These are phyloP conservation scores for Augochlora pura DNA, from an alignment of 1,140 invertebrate genomes.

Conservation along the genomic window DNA sequence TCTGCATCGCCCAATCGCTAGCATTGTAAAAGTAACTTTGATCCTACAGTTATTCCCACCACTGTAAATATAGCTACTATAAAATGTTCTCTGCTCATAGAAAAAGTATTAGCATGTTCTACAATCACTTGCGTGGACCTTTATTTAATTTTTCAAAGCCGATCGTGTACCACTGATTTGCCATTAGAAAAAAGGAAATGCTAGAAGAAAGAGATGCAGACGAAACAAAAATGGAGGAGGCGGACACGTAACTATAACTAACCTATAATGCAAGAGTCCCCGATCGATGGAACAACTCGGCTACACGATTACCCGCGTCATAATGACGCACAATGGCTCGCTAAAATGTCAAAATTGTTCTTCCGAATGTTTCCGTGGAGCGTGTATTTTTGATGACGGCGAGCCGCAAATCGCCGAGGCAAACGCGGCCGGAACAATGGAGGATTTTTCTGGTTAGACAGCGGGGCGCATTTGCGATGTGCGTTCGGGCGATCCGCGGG, in stretches of 20 bases:
- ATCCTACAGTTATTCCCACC: no score
- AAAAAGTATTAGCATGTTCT: background rate
- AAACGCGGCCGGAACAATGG: conserved; percentile 19
- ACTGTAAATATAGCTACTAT: no score
- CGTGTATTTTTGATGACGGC: background rate
- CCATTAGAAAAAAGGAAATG: background rate
- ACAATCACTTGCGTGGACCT: no score
- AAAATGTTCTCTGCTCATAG: no score
- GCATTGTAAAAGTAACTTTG: no score
- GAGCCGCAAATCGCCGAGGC: conserved; percentile 12
- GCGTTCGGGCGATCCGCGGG: background rate
- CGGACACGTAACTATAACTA: background rate
- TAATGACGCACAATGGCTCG: background rate
- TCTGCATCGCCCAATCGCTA: no score
- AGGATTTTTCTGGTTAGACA: background rate
- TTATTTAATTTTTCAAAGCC: background rate
- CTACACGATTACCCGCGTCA: conserved; percentile 11
- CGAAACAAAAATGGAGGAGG: background rate
- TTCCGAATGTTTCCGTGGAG: background rate
- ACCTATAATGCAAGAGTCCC: background rate
- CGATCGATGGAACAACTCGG: background rate
- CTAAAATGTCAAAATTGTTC: conserved; percentile 12
- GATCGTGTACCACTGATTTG: background rate
- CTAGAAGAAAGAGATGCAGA: no score
- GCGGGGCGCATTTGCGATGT: background rate